These are phyloP conservation scores for Leptestheria dahalacensis DNA, from an alignment of 1,140 invertebrate genomes.

Conservation along the genomic window DNA sequence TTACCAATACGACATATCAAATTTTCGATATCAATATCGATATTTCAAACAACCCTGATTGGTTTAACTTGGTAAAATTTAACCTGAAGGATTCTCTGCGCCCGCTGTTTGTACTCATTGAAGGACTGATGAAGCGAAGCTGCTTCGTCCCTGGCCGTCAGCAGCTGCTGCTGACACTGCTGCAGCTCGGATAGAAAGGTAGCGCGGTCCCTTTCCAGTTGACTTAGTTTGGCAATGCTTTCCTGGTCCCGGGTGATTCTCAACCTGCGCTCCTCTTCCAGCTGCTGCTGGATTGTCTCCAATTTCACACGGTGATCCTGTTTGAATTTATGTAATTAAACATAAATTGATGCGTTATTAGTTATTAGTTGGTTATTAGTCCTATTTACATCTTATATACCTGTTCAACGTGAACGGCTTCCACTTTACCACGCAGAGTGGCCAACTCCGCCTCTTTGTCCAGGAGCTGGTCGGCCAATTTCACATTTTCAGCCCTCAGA, in stretches of 20 bases:
- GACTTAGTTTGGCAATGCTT: conserved; percentile 1
- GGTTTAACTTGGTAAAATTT: too few species aligned
- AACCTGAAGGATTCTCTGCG: conserved; percentile 54
- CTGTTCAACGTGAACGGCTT: conserved; percentile 10
- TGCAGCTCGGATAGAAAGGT: conserved; percentile 16
- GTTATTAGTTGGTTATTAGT: too few species aligned
- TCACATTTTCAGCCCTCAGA: conserved; percentile 12
- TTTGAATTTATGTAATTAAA: not conserved
- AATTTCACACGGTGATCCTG: not conserved
- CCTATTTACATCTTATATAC: not conserved
- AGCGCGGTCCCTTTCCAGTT: conserved; percentile 8
- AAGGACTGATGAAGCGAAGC: conserved; percentile 3
- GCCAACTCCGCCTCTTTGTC: conserved; percentile 10
- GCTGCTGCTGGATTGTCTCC: not conserved
- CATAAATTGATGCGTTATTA: too few species aligned
- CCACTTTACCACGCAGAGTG: conserved; percentile 10
- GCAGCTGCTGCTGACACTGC: conserved; percentile 18
- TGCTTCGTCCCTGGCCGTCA: conserved; percentile 4
- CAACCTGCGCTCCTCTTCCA: not conserved
- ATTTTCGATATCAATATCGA: conserved; percentile 43
- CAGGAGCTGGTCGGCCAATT: conserved; percentile 10
- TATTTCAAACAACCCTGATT: too few species aligned
- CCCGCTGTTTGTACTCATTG: conserved; percentile 49
- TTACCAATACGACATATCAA: too few species aligned
- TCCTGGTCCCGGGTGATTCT: not conserved